phyloP scores from a whole-genome alignment of 2,888 invertebrate species.

The Pandemis corylana region DNA sequence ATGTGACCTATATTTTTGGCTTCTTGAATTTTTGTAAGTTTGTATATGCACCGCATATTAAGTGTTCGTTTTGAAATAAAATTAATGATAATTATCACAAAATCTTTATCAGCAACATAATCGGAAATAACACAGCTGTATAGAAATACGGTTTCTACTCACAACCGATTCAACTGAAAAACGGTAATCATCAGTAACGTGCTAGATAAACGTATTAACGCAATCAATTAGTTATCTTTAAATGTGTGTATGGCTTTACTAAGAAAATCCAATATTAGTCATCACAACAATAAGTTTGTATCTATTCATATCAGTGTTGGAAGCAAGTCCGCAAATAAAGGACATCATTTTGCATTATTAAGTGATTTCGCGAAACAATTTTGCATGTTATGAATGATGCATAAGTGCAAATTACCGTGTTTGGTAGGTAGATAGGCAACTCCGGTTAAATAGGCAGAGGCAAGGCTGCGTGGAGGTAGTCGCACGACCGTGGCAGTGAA shows the following conservation, averaged over 20 bases:
- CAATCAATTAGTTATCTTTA: constrained; percentile 9
- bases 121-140: neutral
- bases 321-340: neutral
- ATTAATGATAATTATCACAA: constrained; percentile 4
- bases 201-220: constrained; percentile 8
- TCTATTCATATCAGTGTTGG: constrained; percentile 1
- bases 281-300: constrained; percentile 5
- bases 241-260: neutral
- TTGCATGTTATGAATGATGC: constrained; percentile 18
- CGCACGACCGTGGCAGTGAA: constrained; percentile 83
- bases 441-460: constrained; percentile 47
- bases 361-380: neutral
- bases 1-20: too few species aligned
- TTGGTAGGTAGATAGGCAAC: constrained; percentile 6
- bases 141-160: neutral
- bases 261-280: neutral
- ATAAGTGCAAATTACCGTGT: constrained; percentile 14
- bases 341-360: constrained; percentile 6
- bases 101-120: neutral
- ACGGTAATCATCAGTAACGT: neutral
- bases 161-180: neutral
- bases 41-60: too few species aligned
- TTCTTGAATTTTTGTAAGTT: too few species aligned
- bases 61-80: neutral
- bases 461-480: constrained; percentile 70